Conservation (phyloP, 2,113 vertebrate species). For the Oreocharis arfaki region DNA sequence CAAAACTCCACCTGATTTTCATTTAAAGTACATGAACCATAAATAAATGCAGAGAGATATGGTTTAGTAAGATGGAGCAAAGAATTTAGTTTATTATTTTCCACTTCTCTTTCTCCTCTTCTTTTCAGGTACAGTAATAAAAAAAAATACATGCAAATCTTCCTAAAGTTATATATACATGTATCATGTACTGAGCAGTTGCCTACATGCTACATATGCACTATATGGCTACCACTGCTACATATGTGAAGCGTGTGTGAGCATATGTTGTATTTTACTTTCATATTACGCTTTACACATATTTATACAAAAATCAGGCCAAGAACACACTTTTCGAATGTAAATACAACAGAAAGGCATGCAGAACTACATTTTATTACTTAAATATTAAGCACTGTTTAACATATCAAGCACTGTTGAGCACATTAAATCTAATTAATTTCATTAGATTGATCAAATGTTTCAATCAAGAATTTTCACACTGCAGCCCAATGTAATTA, state of each 20-base stretch:
- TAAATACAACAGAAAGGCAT: neutral
- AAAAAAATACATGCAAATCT: neutral
- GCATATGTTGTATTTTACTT: neutral
- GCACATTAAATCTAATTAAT: neutral
- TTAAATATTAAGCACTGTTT: neutral
- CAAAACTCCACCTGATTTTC: neutral
- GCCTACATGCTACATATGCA: neutral
- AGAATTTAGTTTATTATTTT: neutral
- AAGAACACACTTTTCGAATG: neutral
- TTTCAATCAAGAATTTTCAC: neutral
- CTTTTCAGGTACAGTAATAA: neutral
- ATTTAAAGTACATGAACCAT: neutral
- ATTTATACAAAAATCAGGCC: neutral
- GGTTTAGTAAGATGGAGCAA: neutral
- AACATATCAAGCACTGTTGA: neutral
- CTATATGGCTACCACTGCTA: neutral
- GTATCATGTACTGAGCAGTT: neutral
- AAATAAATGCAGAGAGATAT: neutral
- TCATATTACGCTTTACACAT: neutral
- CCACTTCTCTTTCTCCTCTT: neutral
- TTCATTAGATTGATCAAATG: neutral
- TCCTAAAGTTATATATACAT: neutral
- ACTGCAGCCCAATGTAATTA: neutral
- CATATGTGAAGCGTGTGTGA: neutral
- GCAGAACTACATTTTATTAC: neutral